phyloP scores from a whole-genome alignment of 2,113 vertebrate genomes.

The Zosterops pallidus region DNA sequence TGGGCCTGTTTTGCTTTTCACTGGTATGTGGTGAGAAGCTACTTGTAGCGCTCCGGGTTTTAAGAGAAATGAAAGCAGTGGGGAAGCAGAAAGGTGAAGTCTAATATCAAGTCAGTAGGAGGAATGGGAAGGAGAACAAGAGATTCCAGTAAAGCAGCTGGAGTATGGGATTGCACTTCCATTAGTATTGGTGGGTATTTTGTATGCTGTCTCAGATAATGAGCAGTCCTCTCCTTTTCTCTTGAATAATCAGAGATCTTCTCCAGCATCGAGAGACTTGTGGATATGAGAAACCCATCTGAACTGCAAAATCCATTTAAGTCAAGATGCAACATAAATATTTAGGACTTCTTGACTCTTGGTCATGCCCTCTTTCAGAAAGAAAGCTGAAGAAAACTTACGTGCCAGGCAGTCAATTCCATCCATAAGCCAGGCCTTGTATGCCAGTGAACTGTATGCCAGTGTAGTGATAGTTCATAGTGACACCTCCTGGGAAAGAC shows the following conservation, averaged over 20 bases:
- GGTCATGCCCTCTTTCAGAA: neutral
- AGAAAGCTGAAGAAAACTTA: neutral
- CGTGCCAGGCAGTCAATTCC: neutral
- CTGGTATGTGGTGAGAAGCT: neutral
- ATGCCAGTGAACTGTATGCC: neutral
- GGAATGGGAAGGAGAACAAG: neutral
- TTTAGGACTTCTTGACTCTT: neutral
- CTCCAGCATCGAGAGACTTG: neutral
- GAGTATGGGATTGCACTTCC: neutral
- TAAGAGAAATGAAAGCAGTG: neutral
- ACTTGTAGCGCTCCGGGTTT: neutral
- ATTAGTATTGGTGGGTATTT: neutral
- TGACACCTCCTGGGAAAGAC: conserved; percentile 23
- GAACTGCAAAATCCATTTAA: neutral
- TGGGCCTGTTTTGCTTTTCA: neutral
- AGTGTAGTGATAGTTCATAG: neutral
- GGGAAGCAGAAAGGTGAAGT: neutral
- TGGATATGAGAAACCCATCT: neutral
- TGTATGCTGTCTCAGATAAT: neutral
- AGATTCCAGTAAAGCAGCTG: neutral
- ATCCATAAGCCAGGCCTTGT: neutral
- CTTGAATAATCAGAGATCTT: neutral
- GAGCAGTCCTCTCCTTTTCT: neutral
- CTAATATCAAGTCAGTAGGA: neutral
- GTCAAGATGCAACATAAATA: conserved; percentile 4